Base-by-base conservation (phyloP, 2,113 vertebrate genomes). In the Gallinago undulata region DNA sequence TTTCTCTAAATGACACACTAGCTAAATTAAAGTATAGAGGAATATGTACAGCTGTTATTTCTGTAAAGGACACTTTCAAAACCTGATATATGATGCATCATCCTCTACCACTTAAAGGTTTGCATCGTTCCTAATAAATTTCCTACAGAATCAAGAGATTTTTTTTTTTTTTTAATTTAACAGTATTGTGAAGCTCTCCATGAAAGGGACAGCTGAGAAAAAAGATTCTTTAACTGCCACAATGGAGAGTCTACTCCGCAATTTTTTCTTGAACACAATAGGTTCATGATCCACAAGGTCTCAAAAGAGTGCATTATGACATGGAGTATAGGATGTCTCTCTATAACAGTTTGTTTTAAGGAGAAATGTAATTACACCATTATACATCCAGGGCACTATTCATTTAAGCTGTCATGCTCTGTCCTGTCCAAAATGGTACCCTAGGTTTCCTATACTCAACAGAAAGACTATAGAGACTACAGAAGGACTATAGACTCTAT, bases 61-160 rank as follows among this genome's bases (percentile, higher is more conserved):
- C 50, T 62, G 37, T 33, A 76, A 94, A 82, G 12, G 41, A 79
- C 13, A 14, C 22, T 90, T 94, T 79, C 53, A 73, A 90, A 95
- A 96, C 24, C 15, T 84, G 68, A 41, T 50, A 60, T 53, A 55
- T 87, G 88, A 89, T 50, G 93, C 80, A 87, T 66, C 53, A 73
- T 50, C 18, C 28, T 90, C 23, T 24, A 79, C 31, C 31, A 69
- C 53, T 90, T 43, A 64, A 37, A 89, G 57, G 45, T 83, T 87
- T 86, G 7, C 27, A 57, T 78, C 59, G 7, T 57, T 75, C 28
- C n/a, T 60, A 57, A 86, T 55, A 94, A 68, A 87, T 86, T 81
- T 94, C 33, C 15, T 79, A 25, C 11, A 48, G 30, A 89, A 91
- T 12, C 66, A 86, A 85, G 74, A 63, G 43, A 37, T 64, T 3